Percentiles rank a stretch among this genome's conserved stretches.
phyloP scores from a whole-genome alignment of 1,140 invertebrate species.

The Batillaria attramentaria region DNA sequence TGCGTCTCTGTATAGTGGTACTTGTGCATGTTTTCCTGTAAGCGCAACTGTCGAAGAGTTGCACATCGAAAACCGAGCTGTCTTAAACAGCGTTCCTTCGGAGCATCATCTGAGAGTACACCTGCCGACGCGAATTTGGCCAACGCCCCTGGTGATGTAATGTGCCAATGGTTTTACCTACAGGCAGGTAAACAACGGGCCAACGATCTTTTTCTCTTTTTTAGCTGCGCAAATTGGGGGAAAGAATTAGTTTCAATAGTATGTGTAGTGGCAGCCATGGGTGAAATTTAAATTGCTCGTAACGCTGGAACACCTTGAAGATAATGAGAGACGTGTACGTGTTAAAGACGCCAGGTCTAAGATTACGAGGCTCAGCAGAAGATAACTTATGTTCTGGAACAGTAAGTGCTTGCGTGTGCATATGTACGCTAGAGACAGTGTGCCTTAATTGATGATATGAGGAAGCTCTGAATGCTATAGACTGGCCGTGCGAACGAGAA shows the following conservation, averaged over 20 bases:
- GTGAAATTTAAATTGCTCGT: no score
- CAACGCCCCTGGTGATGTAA: not conserved
- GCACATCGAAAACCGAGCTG: not conserved
- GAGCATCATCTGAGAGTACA: not conserved
- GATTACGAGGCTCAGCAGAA: no score
- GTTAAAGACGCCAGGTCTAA: not conserved
- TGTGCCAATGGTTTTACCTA: constrained; percentile 5
- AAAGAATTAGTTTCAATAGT: no score
- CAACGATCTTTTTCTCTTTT: not conserved
- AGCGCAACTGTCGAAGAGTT: not conserved
- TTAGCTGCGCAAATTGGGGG: no score
- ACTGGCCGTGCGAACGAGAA: no score
- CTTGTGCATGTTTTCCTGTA: not conserved
- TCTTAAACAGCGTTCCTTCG: not conserved
- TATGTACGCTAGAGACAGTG: no score
- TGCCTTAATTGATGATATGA: no score
- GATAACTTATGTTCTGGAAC: no score
- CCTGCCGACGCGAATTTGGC: not conserved
- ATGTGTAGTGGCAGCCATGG: no score
- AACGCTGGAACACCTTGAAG: not conserved
- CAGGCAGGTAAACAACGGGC: not conserved
- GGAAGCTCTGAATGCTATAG: no score
- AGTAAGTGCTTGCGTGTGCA: no score
- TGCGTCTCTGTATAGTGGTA: not conserved
- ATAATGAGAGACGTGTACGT: not conserved